Percentiles rank a stretch among this genome's conserved stretches.
These are phyloP conservation scores for Mactromeris polynyma DNA, from an alignment of 2,888 invertebrate species.

Conservation along the genomic window DNA sequence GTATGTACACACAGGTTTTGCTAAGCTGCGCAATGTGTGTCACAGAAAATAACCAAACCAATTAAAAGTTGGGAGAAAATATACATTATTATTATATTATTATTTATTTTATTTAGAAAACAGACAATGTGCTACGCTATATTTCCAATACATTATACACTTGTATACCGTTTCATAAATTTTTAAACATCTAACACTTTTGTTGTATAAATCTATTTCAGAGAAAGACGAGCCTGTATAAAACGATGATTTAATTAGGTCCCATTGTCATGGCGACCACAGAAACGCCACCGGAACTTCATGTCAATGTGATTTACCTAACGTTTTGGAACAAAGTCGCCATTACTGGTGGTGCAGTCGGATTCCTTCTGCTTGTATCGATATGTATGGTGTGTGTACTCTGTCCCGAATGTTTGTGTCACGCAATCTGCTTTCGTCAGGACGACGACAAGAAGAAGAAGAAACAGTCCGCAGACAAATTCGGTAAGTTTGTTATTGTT, in stretches of 20 bases:
- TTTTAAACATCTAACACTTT: too few species aligned
- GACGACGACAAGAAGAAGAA: slow-evolving; percentile 30
- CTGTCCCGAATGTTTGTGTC: slow-evolving; percentile 75
- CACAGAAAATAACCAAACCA: too few species aligned
- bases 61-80: too few species aligned
- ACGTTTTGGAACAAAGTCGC: slow-evolving; percentile 77
- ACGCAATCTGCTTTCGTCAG: slow-evolving; percentile 67
- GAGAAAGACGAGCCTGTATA: neutral
- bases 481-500: neutral
- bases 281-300: slow-evolving; percentile 28
- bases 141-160: too few species aligned
- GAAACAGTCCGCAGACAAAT: slow-evolving; percentile 6
- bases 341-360: slow-evolving; percentile 70
- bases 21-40: too few species aligned
- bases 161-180: too few species aligned
- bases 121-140: too few species aligned
- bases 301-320: slow-evolving; percentile 55
- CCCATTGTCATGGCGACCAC: slow-evolving; percentile 82
- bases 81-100: too few species aligned
- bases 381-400: slow-evolving; percentile 73
- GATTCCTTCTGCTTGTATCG: slow-evolving; percentile 70
- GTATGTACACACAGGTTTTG: too few species aligned
- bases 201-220: too few species aligned
- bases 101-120: too few species aligned
- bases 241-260: neutral